A percentile compares a stretch with the other conserved stretches of the same genome.
Conservation (phyloP, 1,140 invertebrate genomes). For the Tribolium castaneum region DNA sequence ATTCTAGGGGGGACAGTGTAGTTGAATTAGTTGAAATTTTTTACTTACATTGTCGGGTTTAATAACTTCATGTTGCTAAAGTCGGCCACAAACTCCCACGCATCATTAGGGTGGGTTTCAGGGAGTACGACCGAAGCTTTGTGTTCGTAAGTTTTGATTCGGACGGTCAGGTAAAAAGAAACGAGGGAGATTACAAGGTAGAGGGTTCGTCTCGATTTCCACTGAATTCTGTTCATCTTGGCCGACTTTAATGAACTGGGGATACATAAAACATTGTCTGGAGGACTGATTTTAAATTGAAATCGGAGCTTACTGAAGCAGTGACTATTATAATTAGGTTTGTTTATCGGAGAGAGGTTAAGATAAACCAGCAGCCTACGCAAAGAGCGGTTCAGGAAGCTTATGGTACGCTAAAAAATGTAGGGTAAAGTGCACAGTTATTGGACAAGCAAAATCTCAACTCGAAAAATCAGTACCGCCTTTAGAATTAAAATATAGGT, state of each 20-base stretch:
- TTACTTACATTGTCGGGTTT: slow-evolving; percentile 78
- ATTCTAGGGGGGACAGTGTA: slow-evolving; percentile 63
- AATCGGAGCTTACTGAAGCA: background rate
- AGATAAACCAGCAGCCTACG: slow-evolving; percentile 1
- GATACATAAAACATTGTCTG: slow-evolving; percentile 18
- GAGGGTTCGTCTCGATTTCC: slow-evolving; percentile 49
- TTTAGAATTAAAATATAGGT: too few relatives aligned
- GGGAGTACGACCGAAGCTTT: slow-evolving; percentile 48
- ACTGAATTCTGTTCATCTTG: slow-evolving; percentile 53
- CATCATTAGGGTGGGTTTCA: slow-evolving; percentile 69
- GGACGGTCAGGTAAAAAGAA: slow-evolving; percentile 50
- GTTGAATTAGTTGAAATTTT: background rate
- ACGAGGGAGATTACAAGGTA: slow-evolving; percentile 42
- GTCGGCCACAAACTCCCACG: slow-evolving; percentile 80
- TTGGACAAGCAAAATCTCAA: too few relatives aligned
- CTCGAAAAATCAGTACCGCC: too few relatives aligned
- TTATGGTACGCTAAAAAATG: background rate
- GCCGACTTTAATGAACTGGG: background rate
- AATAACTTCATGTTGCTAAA: slow-evolving; percentile 78
- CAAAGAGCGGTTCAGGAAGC: background rate
- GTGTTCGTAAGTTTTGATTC: slow-evolving; percentile 54
- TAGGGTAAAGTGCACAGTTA: too few relatives aligned
- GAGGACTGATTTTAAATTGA: slow-evolving; percentile 1
- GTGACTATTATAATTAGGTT: background rate
- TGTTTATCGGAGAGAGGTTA: slow-evolving; percentile 19